Percentiles rank a stretch among this genome's conserved stretches.
Evolutionary conservation across 1,140 invertebrate species (phyloP).

Genomic region (Gryon sp.): DNA sequence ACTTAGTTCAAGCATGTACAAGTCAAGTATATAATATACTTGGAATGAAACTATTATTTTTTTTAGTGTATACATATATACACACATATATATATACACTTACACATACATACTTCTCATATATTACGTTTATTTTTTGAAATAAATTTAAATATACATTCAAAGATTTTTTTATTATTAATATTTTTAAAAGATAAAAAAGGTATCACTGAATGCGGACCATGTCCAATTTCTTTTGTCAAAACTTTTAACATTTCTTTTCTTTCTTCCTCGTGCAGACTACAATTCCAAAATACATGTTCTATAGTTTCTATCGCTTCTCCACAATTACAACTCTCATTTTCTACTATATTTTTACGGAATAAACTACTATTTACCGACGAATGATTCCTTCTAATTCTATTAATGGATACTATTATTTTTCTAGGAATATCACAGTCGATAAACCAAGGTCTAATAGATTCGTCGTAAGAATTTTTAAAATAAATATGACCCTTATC

Average conservation of each 20-base stretch:
- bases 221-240: not conserved
- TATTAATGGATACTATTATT: not conserved
- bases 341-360: not conserved
- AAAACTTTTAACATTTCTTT: not conserved
- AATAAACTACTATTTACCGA: not conserved
- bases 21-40: no score
- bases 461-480: not conserved
- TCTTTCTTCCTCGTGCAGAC: not conserved
- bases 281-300: not conserved
- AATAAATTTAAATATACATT: not conserved
- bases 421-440: not conserved
- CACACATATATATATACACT: no score
- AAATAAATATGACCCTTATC: not conserved
- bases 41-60: no score
- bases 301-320: not conserved
- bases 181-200: not conserved
- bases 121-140: not conserved
- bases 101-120: no score
- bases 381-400: not conserved
- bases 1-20: no score
- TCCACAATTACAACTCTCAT: not conserved
- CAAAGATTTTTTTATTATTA: not conserved
- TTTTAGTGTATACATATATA: no score
- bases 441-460: not conserved
- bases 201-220: not conserved